Evolutionary conservation across 2,888 invertebrate species (phyloP), one percentile per base, ranked within the genome.

Genomic region (Sinhomidia bicolor): DNA sequence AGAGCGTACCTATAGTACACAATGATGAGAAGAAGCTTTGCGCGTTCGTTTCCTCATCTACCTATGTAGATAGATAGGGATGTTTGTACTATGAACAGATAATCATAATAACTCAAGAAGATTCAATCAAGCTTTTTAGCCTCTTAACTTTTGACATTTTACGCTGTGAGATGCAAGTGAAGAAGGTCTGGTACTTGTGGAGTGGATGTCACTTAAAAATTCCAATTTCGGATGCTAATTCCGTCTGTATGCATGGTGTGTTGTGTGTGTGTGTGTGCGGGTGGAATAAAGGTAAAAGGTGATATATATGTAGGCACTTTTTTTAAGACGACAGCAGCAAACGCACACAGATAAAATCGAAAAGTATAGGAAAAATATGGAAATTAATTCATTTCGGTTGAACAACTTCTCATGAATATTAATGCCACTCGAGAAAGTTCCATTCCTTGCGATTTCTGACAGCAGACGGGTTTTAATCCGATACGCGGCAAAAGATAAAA

Each of bases 371-470:
- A 74, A 74, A 47, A 47, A 74, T 84, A 84, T 84, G 84, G 57
- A 71, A 76, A 84, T 84, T 9, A 44, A 84, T 57, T 84, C 76
- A 60, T 41, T 74, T 54, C 51, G 47, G 47, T 14, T 14, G 47
- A 47, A 47, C 6, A 41, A 26, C 4, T 62, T 62, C 78, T 78
- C 85, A 85, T 85, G 85, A 85, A 85, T 85, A 78, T 85, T 85
- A 85, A 85, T 78, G 44, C 81, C 36, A 78, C 74, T 74, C n/a
- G 26, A 74, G 26, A 74, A 74, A 71, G 26, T 44, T 17, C 26
- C 51, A 12, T 74, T 74, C 47, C 60, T 44, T 14, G 14, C 23
- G 57, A 76, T 78, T 85, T 85, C 78, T 78, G 76, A 85, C 84
- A 84, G 41, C 36, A 54, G 60, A 54, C 23, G 17, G 44, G 5